A percentile compares a stretch with the other conserved stretches of the same genome.
These are phyloP conservation scores for Choristoneura fumiferana DNA, from an alignment of 1,140 invertebrate species.

Conservation along the genomic window DNA sequence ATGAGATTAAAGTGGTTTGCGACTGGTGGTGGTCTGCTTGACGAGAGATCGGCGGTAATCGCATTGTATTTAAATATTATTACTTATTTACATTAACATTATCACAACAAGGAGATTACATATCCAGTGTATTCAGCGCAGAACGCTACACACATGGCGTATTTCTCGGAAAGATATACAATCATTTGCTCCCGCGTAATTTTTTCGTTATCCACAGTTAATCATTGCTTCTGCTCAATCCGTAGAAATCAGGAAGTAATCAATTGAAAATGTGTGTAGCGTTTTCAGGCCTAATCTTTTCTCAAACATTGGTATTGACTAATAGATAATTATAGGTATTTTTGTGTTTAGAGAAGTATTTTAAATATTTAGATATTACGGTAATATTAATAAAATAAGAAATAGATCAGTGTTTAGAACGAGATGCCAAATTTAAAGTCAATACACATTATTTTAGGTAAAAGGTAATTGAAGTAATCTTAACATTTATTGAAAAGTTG, in stretches of 20 bases:
- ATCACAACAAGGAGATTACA: conserved; percentile 69
- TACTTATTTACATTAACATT: conserved; percentile 55
- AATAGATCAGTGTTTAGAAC: conserved; percentile 75
- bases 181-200: conserved; percentile 13
- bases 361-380: conserved; percentile 74
- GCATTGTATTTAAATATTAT: conserved; percentile 53
- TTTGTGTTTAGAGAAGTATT: conserved; percentile 78
- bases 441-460: conserved; percentile 78
- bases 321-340: conserved; percentile 75
- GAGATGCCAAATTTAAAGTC: conserved; percentile 78
- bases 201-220: conserved; percentile 15
- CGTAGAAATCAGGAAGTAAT: conserved; percentile 28
- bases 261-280: conserved; percentile 53
- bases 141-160: conserved; percentile 61
- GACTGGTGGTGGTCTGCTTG: conserved; percentile 52
- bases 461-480: conserved; percentile 75
- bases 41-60: conserved; percentile 50
- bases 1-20: conserved; percentile 39
- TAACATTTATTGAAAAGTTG: conserved; percentile 77
- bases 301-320: conserved; percentile 72
- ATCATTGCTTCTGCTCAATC: conserved; percentile 48
- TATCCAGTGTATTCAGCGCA: conserved; percentile 64
- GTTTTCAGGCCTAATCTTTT: conserved; percentile 71
- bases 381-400: conserved; percentile 60
- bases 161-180: conserved; percentile 10